Evolutionary conservation across 2,888 invertebrate genomes (phyloP).

Genomic region (Galeruca laticollis): DNA sequence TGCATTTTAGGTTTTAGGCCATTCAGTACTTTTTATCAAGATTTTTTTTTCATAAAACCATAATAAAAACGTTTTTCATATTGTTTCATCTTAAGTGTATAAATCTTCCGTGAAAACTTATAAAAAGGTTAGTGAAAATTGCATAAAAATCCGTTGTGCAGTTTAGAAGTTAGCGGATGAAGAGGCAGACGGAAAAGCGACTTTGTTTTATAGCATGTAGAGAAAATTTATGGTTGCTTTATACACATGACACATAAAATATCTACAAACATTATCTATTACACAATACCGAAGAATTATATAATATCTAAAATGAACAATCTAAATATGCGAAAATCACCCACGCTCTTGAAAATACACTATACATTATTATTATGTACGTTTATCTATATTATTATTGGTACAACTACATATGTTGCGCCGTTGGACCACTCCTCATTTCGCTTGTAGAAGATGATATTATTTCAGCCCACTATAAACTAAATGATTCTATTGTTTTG

Average conservation of each 20-base stretch:
- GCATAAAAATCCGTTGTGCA: no score
- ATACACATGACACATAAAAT: conserved; percentile 20
- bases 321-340: conserved; percentile 63
- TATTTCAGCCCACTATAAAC: conserved; percentile 61
- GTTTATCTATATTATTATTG: conserved; percentile 65
- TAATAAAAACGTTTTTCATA: no score
- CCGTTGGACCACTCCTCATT: conserved; percentile 56
- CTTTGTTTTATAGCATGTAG: no score
- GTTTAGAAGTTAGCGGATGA: no score
- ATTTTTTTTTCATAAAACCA: no score
- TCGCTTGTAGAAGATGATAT: conserved; percentile 61
- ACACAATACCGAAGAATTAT: conserved; percentile 46
- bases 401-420: conserved; percentile 63
- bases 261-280: conserved; percentile 33
- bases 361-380: conserved; percentile 64
- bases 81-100: no score
- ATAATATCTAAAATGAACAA: conserved; percentile 45
- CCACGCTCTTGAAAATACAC: conserved; percentile 60
- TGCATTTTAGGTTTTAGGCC: no score
- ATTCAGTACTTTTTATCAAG: no score
- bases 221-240: not conserved
- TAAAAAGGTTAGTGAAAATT: no score
- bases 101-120: no score
- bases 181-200: no score
- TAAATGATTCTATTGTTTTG: conserved; percentile 53